Evolutionary conservation across 2,797 vertebrate species (phyloP), one percentile per base, ranked within the genome.

Genomic region (Vultur gryphus): DNA sequence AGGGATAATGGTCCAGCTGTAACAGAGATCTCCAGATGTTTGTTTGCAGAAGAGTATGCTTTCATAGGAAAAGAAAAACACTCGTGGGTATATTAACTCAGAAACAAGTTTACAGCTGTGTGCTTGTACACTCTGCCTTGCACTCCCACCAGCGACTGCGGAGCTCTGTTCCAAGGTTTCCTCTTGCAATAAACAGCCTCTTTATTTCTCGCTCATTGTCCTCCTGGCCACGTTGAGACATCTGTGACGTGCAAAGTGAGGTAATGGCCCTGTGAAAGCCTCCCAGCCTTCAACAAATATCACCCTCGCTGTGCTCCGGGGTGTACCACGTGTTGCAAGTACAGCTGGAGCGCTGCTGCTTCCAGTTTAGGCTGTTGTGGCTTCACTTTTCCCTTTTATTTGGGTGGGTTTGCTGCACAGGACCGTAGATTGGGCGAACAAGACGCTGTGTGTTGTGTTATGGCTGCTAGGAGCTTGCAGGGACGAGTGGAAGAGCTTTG

Each of bases 21-120:
- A 97, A 76, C n/a, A 35, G 71, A 65, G 66, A 82, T 92, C 88
- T 97, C 95, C 97, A 97, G 97, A 96, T 97, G 95, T 97, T 97
- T 94, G 80, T 73, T 87, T 95, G 88, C 73, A 95, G 81, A 93
- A 67, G 55, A 89, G 64, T 39, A 41, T 66, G 86, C 90, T 94
- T 97, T 90, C 67, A 46, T 11, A 94, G 84, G 44, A 90, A 71
- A 70, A 55, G 87, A 84, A 97, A 96, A 93, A 84, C 93, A 95
- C 95, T 97, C 73, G 44, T 95, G 95, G 86, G 95, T 82, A 57
- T 87, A 89, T 94, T 97, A 97, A 95, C 94, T 92, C 70, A 43
- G 93, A 46, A 90, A 71, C 62, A 87, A 85, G 72, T 92, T 96
- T 96, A 90, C 91, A 95, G 94, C 95, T 97, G 94, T 19, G 61